Percentiles rank a stretch among this genome's conserved stretches.
phyloP scores from a whole-genome alignment of 2,113 vertebrate species.

The Miniopterus natalensis region DNA sequence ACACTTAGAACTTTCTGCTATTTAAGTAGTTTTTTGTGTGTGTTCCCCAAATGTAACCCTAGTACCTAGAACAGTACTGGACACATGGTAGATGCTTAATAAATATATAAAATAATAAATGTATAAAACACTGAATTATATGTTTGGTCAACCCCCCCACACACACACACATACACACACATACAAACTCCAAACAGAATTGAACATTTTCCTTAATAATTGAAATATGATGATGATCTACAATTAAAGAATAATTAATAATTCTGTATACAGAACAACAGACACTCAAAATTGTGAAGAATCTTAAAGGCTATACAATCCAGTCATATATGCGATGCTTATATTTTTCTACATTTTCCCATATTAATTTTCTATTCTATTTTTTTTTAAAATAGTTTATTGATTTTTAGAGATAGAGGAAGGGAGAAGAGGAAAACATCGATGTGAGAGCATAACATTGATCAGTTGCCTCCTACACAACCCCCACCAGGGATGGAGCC shows the following conservation, averaged over 20 bases:
- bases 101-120: constrained; percentile 17
- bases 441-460: not conserved
- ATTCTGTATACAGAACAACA: not conserved
- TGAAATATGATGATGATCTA: not conserved
- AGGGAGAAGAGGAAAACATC: not conserved
- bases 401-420: not conserved
- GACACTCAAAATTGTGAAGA: not conserved
- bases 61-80: not conserved
- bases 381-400: not conserved
- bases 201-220: not conserved
- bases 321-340: not conserved
- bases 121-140: not conserved
- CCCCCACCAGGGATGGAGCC: too few relatives aligned
- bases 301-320: not conserved
- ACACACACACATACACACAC: not conserved
- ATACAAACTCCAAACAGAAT: not conserved
- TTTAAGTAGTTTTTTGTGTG: not conserved
- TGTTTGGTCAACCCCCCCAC: not conserved
- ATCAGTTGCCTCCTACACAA: not conserved
- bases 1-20: not conserved
- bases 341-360: constrained; percentile 43
- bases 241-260: constrained; percentile 42
- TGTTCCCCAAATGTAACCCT: not conserved
- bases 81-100: not conserved
- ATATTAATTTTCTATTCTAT: constrained; percentile 14